phyloP scores from a whole-genome alignment of 2,888 invertebrate species.

The Tiphia femorata region DNA sequence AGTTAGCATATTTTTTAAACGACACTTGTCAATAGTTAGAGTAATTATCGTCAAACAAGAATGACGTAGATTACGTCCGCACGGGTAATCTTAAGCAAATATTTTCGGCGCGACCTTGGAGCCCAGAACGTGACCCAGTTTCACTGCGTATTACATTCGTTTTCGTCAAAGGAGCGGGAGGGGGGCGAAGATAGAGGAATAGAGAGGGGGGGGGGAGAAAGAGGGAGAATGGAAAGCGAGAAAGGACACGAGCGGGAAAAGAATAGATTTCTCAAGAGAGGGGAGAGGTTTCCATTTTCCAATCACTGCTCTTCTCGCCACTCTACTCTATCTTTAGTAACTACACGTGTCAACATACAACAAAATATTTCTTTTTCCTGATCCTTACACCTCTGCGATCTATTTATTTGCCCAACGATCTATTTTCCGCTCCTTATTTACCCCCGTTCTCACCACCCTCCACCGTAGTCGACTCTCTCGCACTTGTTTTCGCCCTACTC shows the following conservation, averaged over 20 bases:
- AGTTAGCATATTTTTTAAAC: too few relatives aligned
- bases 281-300: constrained; percentile 43
- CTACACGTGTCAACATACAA: too few relatives aligned
- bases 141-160: constrained; percentile 17
- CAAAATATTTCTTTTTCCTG: too few relatives aligned
- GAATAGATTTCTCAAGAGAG: constrained; percentile 17
- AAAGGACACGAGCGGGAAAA: constrained; percentile 18
- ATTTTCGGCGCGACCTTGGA: constrained; percentile 25
- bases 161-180: too few relatives aligned
- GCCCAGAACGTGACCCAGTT: constrained; percentile 32
- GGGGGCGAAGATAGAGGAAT: constrained; percentile 1
- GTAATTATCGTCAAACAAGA: too few relatives aligned
- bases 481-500: neutral
- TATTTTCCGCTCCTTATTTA: too few relatives aligned
- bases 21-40: too few relatives aligned
- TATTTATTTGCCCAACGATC: too few relatives aligned
- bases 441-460: constrained; percentile 18
- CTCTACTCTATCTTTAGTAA: too few relatives aligned
- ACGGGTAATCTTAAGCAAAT: constrained; percentile 18
- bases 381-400: too few relatives aligned
- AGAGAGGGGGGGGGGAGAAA: constrained; percentile 12
- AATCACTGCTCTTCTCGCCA: too few relatives aligned
- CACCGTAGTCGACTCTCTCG: neutral
- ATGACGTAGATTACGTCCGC: too few relatives aligned
- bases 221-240: neutral